Evolutionary conservation across 1,140 invertebrate genomes (phyloP).

Genomic region (Muscidifurax raptorellus): DNA sequence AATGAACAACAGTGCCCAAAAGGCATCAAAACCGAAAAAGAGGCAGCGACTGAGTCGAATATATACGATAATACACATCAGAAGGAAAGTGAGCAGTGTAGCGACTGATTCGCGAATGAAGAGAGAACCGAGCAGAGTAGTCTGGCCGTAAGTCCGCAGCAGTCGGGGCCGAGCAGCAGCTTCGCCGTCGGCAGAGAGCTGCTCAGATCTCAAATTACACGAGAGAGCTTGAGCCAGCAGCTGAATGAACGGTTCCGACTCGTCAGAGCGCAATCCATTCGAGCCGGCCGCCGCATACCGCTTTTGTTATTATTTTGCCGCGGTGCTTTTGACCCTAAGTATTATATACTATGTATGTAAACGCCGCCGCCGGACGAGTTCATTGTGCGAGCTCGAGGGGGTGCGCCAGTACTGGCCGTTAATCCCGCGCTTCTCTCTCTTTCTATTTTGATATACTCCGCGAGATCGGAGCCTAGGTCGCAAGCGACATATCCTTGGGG

Average conservation of each 20-base stretch:
- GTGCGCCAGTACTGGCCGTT: slow-evolving; percentile 43
- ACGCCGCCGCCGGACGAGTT: slow-evolving; percentile 66
- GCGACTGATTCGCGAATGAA: not conserved
- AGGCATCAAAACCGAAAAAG: too few species aligned
- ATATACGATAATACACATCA: not conserved
- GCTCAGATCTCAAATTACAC: not conserved
- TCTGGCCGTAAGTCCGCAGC: too few species aligned
- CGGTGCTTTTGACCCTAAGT: slow-evolving; percentile 7
- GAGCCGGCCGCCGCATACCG: too few species aligned
- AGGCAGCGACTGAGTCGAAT: too few species aligned
- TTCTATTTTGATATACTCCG: not conserved
- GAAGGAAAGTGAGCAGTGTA: not conserved
- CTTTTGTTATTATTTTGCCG: slow-evolving; percentile 29
- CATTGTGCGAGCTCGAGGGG: slow-evolving; percentile 64
- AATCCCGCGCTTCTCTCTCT: not conserved
- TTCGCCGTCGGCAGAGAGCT: not conserved
- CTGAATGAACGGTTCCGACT: not conserved
- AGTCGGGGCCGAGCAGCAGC: not conserved
- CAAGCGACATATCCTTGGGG: not conserved
- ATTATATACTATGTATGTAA: too few species aligned
- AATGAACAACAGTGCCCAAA: too few species aligned
- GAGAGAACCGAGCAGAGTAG: not conserved
- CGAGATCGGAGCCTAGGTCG: not conserved
- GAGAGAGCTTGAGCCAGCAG: not conserved
- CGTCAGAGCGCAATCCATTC: too few species aligned